phyloP scores from a whole-genome alignment of 37 sponge, comb jelly and placozoan genomes.

The Trichoplax adhaerens region DNA sequence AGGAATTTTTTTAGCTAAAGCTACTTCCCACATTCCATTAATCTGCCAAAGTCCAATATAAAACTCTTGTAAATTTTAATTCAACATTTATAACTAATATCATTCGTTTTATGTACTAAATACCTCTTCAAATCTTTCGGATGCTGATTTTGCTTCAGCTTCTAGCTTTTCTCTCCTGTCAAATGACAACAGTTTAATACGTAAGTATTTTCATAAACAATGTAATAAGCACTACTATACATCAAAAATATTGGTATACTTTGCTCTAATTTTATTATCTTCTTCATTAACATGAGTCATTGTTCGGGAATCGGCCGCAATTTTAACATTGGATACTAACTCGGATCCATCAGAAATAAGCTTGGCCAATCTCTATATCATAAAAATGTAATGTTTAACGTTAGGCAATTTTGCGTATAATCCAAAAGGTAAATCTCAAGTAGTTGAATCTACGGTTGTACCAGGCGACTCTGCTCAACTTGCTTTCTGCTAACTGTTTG shows the following conservation, averaged over 20 bases:
- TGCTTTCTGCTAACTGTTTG: constrained; percentile 55
- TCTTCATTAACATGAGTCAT: constrained; percentile 53
- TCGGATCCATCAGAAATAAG: constrained; percentile 57
- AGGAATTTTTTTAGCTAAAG: constrained; percentile 21
- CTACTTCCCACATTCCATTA: constrained; percentile 15
- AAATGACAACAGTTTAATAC: no score
- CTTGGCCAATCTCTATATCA: constrained; percentile 39
- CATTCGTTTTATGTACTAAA: constrained; percentile 32
- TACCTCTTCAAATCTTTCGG: constrained; percentile 85
- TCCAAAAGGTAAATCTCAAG: no score
- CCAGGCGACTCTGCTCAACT: constrained; percentile 31
- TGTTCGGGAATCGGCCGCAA: constrained; percentile 79
- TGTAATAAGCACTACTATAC: no score
- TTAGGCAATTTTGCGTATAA: no score
- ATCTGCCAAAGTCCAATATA: constrained; percentile 9
- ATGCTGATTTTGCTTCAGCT: constrained; percentile 76
- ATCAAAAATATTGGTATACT: background rate
- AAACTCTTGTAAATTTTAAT: no score
- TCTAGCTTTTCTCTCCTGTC: constrained; percentile 73
- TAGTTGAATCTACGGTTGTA: no score
- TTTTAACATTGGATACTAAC: constrained; percentile 69
- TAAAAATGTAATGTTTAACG: no score
- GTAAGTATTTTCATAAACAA: no score
- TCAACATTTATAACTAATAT: no score
- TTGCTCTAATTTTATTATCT: constrained; percentile 52